These are phyloP conservation scores for Pycnonotus jocosus DNA, from an alignment of 2,113 vertebrate species.

Conservation along the genomic window DNA sequence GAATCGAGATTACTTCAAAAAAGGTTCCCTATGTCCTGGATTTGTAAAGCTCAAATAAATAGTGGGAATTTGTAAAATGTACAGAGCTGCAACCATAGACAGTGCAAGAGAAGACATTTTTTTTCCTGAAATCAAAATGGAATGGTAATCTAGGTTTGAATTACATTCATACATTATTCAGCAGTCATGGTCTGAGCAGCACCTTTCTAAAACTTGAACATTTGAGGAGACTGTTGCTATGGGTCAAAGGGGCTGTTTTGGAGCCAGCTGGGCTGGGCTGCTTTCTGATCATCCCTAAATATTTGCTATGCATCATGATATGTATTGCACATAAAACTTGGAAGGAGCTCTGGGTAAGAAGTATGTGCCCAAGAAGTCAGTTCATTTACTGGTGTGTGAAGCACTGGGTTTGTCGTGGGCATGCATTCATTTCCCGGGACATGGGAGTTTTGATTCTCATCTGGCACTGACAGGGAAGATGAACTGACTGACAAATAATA, in stretches of 20 bases:
- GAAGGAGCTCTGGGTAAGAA: neutral
- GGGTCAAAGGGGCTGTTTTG: neutral
- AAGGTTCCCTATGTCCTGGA: neutral
- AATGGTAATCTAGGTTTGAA: neutral
- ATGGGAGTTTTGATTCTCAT: neutral
- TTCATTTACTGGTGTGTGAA: neutral
- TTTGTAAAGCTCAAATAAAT: neutral
- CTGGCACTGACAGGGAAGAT: neutral
- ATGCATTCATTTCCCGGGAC: neutral
- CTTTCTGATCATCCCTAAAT: neutral
- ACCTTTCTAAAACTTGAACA: neutral
- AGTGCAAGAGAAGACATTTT: neutral
- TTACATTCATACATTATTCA: neutral
- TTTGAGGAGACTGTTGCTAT: rapidly evolving
- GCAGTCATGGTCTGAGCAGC: neutral
- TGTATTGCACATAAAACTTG: neutral
- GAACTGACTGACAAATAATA: neutral
- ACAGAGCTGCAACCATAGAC: neutral
- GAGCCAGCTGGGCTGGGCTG: neutral
- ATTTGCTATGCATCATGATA: neutral
- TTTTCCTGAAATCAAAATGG: neutral
- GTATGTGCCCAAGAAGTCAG: neutral
- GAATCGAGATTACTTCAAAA: neutral
- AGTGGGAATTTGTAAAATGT: neutral
- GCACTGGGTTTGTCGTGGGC: rapidly evolving